phyloP scores from a whole-genome alignment of 2,797 vertebrate genomes.

The Anolis apletophallus region DNA sequence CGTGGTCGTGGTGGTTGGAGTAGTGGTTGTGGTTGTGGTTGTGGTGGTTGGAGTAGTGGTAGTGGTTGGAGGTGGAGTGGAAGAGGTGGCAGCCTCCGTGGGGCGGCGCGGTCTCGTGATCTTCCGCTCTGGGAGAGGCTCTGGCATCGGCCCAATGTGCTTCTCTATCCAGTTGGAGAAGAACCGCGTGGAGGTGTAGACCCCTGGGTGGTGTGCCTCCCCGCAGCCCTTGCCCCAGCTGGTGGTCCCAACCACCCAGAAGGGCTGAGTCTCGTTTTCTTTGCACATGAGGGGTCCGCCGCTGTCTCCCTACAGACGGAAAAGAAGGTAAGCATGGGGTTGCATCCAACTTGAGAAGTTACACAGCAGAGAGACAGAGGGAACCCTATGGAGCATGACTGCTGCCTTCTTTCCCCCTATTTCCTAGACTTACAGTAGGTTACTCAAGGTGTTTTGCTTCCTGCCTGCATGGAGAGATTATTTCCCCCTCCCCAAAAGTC shows the following conservation, averaged over 20 bases:
- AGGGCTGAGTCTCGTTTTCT: conserved; percentile 39
- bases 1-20: accelerated
- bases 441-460: too few relatives aligned
- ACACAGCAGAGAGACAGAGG: too few relatives aligned
- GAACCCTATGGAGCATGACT: too few relatives aligned
- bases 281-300: conserved; percentile 75
- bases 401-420: too few relatives aligned
- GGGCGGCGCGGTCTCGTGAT: background rate
- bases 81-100: too few relatives aligned
- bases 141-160: background rate
- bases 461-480: too few relatives aligned
- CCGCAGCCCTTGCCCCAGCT: conserved; percentile 75
- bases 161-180: conserved; percentile 66
- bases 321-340: background rate
- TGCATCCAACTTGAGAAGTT: accelerated
- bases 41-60: too few relatives aligned
- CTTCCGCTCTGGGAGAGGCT: background rate
- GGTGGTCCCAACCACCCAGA: conserved; percentile 67
- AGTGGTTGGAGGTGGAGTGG: too few relatives aligned
- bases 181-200: conserved; percentile 68
- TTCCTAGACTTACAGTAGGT: too few relatives aligned
- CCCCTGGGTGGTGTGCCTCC: conserved; percentile 61
- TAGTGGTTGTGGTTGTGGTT: too few relatives aligned
- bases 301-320: conserved; percentile 72
- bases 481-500: too few relatives aligned